A percentile compares a stretch with the other conserved stretches of the same genome.
These are phyloP conservation scores for Orchesella cincta DNA, from an alignment of 1,140 invertebrate species.

Conservation along the genomic window DNA sequence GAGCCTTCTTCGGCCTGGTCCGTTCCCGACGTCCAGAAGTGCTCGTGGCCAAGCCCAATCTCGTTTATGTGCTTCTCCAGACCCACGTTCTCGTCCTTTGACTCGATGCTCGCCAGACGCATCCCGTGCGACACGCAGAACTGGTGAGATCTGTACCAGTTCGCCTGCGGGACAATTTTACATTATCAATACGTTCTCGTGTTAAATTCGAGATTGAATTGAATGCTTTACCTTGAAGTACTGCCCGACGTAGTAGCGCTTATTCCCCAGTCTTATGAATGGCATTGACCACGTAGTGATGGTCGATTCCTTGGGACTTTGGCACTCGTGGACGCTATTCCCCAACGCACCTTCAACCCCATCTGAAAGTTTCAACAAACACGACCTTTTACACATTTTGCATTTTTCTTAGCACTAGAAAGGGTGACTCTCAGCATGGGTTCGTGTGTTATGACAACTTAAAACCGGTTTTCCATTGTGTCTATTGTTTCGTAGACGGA, in stretches of 20 bases:
- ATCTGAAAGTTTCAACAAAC: no score
- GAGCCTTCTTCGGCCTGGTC: conserved; percentile 6
- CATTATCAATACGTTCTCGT: background rate
- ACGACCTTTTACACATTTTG: no score
- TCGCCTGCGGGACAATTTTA: background rate
- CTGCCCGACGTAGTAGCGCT: conserved; percentile 15
- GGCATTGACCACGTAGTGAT: conserved; percentile 17
- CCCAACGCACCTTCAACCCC: background rate
- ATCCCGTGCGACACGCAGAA: background rate
- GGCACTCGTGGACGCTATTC: background rate
- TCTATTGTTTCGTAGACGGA: no score
- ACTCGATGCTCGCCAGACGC: background rate
- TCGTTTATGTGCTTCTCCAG: conserved; percentile 21
- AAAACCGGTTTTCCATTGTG: no score
- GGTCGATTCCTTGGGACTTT: background rate
- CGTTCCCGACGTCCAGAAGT: conserved; percentile 1
- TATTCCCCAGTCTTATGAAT: background rate
- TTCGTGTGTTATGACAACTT: no score
- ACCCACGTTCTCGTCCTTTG: background rate
- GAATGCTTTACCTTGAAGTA: background rate
- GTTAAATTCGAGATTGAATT: background rate
- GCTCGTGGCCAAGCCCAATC: background rate
- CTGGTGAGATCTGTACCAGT: conserved; percentile 8
- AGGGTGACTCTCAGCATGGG: no score
- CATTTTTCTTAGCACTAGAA: no score